Conservation (phyloP, 2,797 vertebrate species). For the Nannoperca obscura region DNA sequence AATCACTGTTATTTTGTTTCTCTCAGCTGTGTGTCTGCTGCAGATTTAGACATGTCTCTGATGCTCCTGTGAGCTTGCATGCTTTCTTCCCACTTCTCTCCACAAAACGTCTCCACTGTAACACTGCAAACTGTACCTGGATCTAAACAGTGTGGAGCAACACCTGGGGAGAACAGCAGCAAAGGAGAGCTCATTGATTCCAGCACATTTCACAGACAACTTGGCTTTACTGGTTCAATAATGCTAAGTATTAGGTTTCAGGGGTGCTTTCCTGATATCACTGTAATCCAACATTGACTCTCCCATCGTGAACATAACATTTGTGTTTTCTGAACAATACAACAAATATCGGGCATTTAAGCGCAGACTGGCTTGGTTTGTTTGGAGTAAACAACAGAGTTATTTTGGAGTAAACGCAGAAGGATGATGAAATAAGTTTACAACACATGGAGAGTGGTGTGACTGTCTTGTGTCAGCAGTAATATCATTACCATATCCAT, state of each 20-base stretch:
- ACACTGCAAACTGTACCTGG: conserved; percentile 89
- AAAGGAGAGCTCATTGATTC: conserved; percentile 5
- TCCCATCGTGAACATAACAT: conserved; percentile 1
- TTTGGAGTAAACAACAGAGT: conserved; percentile 31
- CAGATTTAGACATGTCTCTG: conserved; percentile 89
- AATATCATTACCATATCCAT: conserved; percentile 89
- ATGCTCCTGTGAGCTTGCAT: conserved; percentile 91
- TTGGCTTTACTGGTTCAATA: not conserved
- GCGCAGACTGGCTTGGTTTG: not conserved
- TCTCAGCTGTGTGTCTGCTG: conserved; percentile 38
- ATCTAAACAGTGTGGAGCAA: conserved; percentile 94
- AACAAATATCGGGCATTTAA: not conserved
- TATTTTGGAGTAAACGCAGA: conserved; percentile 22
- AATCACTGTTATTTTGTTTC: conserved; percentile 36
- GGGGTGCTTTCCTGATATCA: not conserved
- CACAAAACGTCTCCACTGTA: conserved; percentile 90
- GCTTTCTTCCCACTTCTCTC: conserved; percentile 94
- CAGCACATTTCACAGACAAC: not conserved
- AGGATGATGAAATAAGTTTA: conserved; percentile 35
- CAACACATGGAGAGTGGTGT: conserved; percentile 21
- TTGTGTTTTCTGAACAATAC: not conserved
- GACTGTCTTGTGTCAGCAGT: conserved; percentile 24
- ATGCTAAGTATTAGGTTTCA: not conserved
- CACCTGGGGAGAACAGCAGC: conserved; percentile 80
- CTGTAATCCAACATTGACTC: not conserved